These are phyloP conservation scores for Orcinus orca DNA, from an alignment of 2,113 vertebrate genomes.

Conservation along the genomic window DNA sequence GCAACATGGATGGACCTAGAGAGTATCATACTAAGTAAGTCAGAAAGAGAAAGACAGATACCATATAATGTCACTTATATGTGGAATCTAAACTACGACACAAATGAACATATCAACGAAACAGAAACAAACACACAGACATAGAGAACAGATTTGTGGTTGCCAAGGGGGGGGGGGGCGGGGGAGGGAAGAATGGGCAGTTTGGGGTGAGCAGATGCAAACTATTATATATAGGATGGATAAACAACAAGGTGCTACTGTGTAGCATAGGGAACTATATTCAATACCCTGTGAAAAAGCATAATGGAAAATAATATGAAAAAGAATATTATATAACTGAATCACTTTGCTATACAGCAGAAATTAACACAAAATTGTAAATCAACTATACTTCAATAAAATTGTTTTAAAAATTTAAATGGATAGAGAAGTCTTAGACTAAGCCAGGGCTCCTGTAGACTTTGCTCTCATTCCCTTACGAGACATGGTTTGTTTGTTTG, in stretches of 20 bases:
- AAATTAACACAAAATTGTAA: background rate
- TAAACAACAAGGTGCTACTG: background rate
- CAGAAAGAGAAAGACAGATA: background rate
- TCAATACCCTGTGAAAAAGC: background rate
- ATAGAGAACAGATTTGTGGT: background rate
- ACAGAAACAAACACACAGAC: background rate
- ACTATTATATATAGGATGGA: background rate
- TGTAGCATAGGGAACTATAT: background rate
- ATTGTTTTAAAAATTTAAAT: background rate
- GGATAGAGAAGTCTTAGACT: background rate
- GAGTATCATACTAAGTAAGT: background rate
- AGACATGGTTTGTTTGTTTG: background rate
- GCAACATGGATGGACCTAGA: background rate
- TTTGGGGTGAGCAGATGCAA: background rate
- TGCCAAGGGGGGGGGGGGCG: background rate
- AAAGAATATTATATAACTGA: background rate
- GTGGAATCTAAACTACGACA: background rate
- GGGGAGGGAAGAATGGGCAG: background rate
- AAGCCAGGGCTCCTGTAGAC: background rate
- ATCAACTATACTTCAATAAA: background rate
- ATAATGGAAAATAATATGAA: background rate
- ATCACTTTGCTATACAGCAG: background rate
- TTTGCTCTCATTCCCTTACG: background rate
- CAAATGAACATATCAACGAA: background rate
- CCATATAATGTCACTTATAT: background rate